Percentiles rank a stretch among this genome's conserved stretches.
Evolutionary conservation across 2,113 vertebrate species (phyloP).

Genomic region (Struthidea cinerea): DNA sequence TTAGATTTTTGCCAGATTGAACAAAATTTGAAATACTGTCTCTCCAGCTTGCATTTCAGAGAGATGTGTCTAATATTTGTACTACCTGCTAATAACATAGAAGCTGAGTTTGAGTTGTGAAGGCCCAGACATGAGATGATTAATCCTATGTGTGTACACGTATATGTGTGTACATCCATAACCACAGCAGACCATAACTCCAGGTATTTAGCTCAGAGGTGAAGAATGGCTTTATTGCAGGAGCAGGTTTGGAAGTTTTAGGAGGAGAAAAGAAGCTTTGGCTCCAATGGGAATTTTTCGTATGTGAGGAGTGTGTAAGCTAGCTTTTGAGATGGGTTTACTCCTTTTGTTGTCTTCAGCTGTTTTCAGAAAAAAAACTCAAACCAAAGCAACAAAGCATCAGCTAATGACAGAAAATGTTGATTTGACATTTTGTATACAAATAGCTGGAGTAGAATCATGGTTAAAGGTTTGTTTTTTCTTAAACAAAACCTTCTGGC

Average conservation of each 20-base stretch:
- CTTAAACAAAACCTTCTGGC: background rate
- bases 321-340: background rate
- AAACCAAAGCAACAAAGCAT: background rate
- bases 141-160: background rate
- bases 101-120: background rate
- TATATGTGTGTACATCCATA: background rate
- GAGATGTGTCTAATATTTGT: background rate
- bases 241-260: background rate
- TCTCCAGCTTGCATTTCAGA: slow-evolving; percentile 1
- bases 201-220: background rate
- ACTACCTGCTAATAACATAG: background rate
- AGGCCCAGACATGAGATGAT: background rate
- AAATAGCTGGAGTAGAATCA: background rate
- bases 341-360: background rate
- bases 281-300: background rate
- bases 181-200: background rate
- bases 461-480: background rate
- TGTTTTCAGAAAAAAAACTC: background rate
- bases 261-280: background rate
- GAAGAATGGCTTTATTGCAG: background rate
- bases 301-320: background rate
- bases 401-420: background rate
- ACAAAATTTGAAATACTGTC: background rate
- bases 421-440: background rate
- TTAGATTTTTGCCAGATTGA: background rate